Conservation (phyloP, 2,797 vertebrate species). For the Austrolebias charrua region DNA sequence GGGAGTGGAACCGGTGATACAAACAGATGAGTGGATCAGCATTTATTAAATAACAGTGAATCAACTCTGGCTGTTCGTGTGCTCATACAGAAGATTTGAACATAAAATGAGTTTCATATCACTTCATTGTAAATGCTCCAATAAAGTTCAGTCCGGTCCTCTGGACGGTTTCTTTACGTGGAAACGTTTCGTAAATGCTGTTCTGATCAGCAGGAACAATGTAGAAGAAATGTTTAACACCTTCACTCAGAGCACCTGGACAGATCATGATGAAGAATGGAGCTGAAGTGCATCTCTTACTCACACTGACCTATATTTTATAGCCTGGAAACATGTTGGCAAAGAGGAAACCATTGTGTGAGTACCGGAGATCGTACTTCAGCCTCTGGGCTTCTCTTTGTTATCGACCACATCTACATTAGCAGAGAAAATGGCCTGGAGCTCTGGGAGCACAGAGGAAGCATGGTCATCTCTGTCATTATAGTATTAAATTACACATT, state of each 20-base stretch:
- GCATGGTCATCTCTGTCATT: slow-evolving; percentile 33
- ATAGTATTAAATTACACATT: slow-evolving; percentile 20
- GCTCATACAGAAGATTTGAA: too few relatives aligned
- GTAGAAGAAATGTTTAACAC: too few relatives aligned
- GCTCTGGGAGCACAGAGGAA: slow-evolving; percentile 50
- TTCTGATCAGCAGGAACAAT: too few relatives aligned
- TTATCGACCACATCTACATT: slow-evolving; percentile 62
- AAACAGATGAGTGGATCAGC: too few relatives aligned
- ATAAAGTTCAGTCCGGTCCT: too few relatives aligned
- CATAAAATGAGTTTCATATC: too few relatives aligned
- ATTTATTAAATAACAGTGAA: too few relatives aligned
- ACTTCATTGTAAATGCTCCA: too few relatives aligned
- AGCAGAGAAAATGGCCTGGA: slow-evolving; percentile 57
- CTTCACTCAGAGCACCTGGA: neutral
- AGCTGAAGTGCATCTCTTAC: slow-evolving; percentile 50
- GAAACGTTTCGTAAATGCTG: too few relatives aligned
- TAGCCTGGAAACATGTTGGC: slow-evolving; percentile 22
- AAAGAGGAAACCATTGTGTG: slow-evolving; percentile 45
- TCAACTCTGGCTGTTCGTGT: too few relatives aligned
- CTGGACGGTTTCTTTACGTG: too few relatives aligned
- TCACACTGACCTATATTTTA: slow-evolving; percentile 55
- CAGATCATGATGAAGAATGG: slow-evolving; percentile 7
- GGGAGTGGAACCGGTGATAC: too few relatives aligned
- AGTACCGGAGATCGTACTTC: slow-evolving; percentile 48
- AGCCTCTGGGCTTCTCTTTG: slow-evolving; percentile 39